These are phyloP conservation scores for Dryadula phaetusa DNA, from an alignment of 2,888 invertebrate genomes.

Conservation along the genomic window DNA sequence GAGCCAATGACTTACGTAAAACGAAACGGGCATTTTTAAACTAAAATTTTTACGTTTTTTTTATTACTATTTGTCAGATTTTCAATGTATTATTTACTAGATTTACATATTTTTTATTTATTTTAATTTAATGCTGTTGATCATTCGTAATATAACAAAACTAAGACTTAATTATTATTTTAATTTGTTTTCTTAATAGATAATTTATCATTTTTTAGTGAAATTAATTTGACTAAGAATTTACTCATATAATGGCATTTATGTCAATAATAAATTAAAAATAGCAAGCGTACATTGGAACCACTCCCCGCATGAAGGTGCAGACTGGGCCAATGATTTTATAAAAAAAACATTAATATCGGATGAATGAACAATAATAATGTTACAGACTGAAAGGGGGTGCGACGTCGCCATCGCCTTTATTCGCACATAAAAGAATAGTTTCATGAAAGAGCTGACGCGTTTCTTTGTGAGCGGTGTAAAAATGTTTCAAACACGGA, in stretches of 20 bases:
- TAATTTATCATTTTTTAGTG: background rate
- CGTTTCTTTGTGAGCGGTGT: constrained; percentile 23
- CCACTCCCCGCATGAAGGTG: constrained; percentile 1
- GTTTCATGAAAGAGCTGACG: constrained; percentile 37
- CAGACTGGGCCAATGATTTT: constrained; percentile 13
- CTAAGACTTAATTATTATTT: too few relatives aligned
- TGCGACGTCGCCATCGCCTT: constrained; percentile 44
- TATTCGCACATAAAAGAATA: constrained; percentile 46
- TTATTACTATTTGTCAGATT: too few relatives aligned
- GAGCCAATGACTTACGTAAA: constrained; percentile 12
- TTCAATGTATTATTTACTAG: too few relatives aligned
- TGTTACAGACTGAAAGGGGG: constrained; percentile 48
- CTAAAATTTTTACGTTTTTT: background rate
- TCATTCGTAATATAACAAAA: too few relatives aligned
- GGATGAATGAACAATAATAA: constrained; percentile 60
- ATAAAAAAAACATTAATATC: constrained; percentile 56
- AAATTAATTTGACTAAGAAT: background rate
- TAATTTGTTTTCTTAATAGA: background rate
- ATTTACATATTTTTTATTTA: background rate
- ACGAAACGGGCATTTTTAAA: background rate
- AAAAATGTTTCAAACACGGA: constrained; percentile 38
- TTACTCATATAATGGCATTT: background rate
- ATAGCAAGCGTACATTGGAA: background rate
- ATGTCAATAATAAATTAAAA: background rate
- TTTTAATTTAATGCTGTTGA: background rate